Base-by-base conservation (phyloP, 2,888 invertebrate genomes). In the Acleris holmiana region DNA sequence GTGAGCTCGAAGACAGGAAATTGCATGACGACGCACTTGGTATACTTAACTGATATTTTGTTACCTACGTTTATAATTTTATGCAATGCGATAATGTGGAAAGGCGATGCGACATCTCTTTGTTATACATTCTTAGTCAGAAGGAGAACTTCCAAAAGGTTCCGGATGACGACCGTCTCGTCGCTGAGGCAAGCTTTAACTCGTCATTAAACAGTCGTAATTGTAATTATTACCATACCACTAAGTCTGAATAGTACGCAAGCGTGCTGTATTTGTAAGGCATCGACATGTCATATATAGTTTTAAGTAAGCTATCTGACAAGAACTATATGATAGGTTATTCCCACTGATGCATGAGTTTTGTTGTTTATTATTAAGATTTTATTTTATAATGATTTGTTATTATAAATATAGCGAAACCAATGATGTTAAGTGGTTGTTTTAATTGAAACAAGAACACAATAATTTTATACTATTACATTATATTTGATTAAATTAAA, bases 291-390 rank as follows among this genome's bases (percentile, higher is more conserved):
- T 40, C 15, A 40, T 18, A 35, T 13, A 29, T 35, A 35, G 13
- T 13, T 17, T 21, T 25, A 41, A 46, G 23, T 18, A 47, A 41
- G 23, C 23, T 19, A 60, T 60, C 17, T 23, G 21, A 23, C 19
- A 40, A 29, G 47, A 19, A 41, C 44, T 57, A 59, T 60, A 50
- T 49, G 48, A 44, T 51, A 53, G 61, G 60, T 68, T 61, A 58
- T 46, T 73, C 81, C 85, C 82, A 86, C 85, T 86, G 85, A 83
- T 78, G 83, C 77, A 81, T 78, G 76, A 83, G 83, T 83, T 75
- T 78, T 86, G 84, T 88, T 87, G 84, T 78, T 77, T 71, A 78
- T 78, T 76, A 74, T 74, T 73, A 73, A 69, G 67, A 70, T 67
- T 73, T 67, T 64, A 50, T 62, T 35, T 60, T 41, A 61, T 63